Percentiles rank a stretch among this genome's conserved stretches.
Evolutionary conservation across 2,113 vertebrate species (phyloP).

Genomic region (Oryzias melastigma): DNA sequence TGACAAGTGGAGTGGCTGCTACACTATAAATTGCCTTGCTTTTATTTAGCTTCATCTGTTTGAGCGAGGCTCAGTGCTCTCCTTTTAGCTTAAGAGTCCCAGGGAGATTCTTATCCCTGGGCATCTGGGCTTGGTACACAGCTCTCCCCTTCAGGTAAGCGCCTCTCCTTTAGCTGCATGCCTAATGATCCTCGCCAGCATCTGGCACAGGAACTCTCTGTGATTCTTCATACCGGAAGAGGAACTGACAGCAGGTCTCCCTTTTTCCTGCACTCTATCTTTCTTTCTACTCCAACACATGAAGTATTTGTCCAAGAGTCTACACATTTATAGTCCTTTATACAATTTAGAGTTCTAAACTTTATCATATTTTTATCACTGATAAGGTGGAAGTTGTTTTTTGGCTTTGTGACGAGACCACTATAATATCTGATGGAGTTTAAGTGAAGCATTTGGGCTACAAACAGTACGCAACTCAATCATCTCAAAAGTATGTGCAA

Average conservation of each 20-base stretch:
- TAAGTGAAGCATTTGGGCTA: no score
- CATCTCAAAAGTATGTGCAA: no score
- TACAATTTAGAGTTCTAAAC: not conserved
- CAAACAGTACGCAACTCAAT: no score
- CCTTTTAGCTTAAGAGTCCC: constrained; percentile 64
- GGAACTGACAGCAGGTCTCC: constrained; percentile 37
- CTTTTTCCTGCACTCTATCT: not conserved
- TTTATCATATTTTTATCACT: no score
- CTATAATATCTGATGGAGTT: no score
- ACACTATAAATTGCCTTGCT: constrained; percentile 62
- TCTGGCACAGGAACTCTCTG: constrained; percentile 54
- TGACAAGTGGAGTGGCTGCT: constrained; percentile 59
- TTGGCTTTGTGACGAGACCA: no score
- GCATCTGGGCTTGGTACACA: constrained; percentile 55
- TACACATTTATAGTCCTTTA: not conserved
- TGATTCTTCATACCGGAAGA: constrained; percentile 44
- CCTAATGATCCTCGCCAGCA: constrained; percentile 65
- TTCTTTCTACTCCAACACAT: not conserved
- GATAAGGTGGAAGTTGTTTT: no score
- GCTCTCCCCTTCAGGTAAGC: constrained; percentile 60
- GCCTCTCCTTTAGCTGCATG: constrained; percentile 51
- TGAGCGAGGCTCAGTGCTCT: constrained; percentile 54
- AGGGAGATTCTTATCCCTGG: constrained; percentile 51
- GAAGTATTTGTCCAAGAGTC: not conserved
- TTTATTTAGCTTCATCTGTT: constrained; percentile 71